Evolutionary conservation across 2,888 invertebrate species (phyloP).

Genomic region (Epistrophe grossulariae): DNA sequence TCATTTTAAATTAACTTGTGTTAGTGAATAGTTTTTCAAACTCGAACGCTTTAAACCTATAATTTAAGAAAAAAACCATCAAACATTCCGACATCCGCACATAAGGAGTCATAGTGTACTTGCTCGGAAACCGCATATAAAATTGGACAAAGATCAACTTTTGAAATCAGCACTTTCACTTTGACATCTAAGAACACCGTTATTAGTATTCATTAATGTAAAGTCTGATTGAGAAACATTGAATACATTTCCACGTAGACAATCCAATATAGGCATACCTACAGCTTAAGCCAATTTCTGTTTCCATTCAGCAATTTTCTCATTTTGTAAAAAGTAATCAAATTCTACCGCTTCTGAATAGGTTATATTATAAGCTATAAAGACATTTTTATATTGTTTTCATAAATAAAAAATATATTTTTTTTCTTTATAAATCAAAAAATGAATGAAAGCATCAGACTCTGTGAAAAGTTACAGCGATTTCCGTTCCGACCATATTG

Average conservation of each 20-base stretch:
- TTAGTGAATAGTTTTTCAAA: no score
- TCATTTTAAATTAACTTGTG: no score
- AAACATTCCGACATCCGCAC: no score
- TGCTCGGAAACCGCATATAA: no score
- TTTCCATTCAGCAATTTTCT: slow-evolving; percentile 27
- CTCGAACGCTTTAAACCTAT: no score
- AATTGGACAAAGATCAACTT: no score
- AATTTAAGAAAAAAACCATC: no score
- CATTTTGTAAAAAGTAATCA: slow-evolving; percentile 34
- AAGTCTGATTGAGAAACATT: not conserved
- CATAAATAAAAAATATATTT: not conserved
- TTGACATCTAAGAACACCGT: not conserved
- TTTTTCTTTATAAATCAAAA: slow-evolving; percentile 34
- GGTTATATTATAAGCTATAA: slow-evolving; percentile 10
- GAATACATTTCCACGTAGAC: not conserved
- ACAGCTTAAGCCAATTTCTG: slow-evolving; percentile 31
- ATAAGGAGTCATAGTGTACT: no score
- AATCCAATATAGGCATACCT: not conserved
- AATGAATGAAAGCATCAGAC: slow-evolving; percentile 51
- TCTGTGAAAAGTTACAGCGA: slow-evolving; percentile 38
- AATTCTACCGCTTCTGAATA: slow-evolving; percentile 5
- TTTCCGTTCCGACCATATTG: slow-evolving; percentile 39
- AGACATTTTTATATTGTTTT: slow-evolving; percentile 30
- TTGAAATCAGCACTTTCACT: not conserved
- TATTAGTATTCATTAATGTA: not conserved